Evolutionary conservation across 2,888 invertebrate genomes (phyloP).

Genomic region (Drosophila melanosoma): DNA sequence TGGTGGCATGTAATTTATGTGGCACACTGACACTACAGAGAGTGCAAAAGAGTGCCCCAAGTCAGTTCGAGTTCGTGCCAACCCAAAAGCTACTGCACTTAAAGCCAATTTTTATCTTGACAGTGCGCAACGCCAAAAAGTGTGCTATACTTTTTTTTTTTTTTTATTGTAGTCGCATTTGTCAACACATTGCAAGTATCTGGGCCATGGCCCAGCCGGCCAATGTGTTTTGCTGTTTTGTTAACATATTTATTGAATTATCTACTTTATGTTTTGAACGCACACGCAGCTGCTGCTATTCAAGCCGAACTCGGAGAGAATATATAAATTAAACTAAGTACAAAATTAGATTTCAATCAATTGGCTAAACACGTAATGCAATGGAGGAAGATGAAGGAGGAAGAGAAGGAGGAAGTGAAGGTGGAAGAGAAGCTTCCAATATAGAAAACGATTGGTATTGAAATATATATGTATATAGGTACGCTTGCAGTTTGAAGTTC

Average conservation of each 20-base stretch:
- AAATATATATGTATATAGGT: too few species aligned
- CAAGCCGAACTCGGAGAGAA: conserved; percentile 2
- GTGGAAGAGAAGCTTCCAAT: neutral
- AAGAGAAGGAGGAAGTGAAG: too few species aligned
- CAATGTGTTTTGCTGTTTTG: conserved; percentile 11
- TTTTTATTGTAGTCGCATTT: conserved; percentile 19
- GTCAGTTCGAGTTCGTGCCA: conserved; percentile 14
- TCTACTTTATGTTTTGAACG: conserved; percentile 24
- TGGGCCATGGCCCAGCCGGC: neutral
- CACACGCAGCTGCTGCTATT: conserved; percentile 4
- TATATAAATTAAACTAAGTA: conserved; percentile 10
- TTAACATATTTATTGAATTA: conserved; percentile 45
- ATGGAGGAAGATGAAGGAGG: neutral
- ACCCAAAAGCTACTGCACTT: conserved; percentile 30
- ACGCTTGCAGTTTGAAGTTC: too few species aligned
- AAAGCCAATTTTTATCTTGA: conserved; percentile 3
- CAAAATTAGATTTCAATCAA: conserved; percentile 27
- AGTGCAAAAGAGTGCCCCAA: conserved; percentile 63
- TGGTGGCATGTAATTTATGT: conserved; percentile 75
- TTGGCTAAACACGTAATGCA: conserved; percentile 9
- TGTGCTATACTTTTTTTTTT: conserved; percentile 34
- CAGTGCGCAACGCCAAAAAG: conserved; percentile 12
- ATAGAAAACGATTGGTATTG: neutral
- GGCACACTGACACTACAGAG: conserved; percentile 45
- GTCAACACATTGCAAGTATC: conserved; percentile 3